A percentile compares a stretch with the other conserved stretches of the same genome.
These are phyloP conservation scores for Tridacna gigas DNA, from an alignment of 2,888 invertebrate genomes.

Conservation along the genomic window DNA sequence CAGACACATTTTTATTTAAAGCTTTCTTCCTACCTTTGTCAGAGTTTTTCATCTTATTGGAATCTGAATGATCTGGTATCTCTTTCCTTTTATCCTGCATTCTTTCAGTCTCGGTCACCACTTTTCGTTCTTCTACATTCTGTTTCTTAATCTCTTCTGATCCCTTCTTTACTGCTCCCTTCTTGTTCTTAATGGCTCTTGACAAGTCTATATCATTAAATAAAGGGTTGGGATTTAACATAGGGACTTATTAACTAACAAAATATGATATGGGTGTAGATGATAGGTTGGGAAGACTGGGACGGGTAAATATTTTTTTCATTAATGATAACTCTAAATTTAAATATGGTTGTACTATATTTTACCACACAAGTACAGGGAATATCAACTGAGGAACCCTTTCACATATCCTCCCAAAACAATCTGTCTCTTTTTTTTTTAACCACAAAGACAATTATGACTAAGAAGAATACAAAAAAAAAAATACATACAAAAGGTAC, in stretches of 20 bases:
- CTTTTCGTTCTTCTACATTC: conserved; percentile 1
- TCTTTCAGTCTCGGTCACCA: conserved; percentile 1
- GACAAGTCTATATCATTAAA: conserved; percentile 28
- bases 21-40: conserved; percentile 23
- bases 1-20: conserved; percentile 9
- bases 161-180: conserved; percentile 1
- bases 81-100: background rate
- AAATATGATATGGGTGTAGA: background rate
- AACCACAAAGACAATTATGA: no score
- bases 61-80: background rate
- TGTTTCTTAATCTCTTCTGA: background rate
- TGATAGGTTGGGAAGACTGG: background rate
- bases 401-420: no score
- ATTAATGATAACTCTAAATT: no score
- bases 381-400: no score
- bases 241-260: conserved; percentile 3
- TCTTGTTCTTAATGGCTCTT: conserved; percentile 13
- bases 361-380: no score
- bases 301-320: no score
- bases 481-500: no score
- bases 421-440: no score
- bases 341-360: no score
- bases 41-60: background rate
- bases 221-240: conserved; percentile 30
- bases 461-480: no score